Percentiles rank a stretch among this genome's conserved stretches.
Conservation (phyloP, 2,888 invertebrate species). For the Eilema sororculum region DNA sequence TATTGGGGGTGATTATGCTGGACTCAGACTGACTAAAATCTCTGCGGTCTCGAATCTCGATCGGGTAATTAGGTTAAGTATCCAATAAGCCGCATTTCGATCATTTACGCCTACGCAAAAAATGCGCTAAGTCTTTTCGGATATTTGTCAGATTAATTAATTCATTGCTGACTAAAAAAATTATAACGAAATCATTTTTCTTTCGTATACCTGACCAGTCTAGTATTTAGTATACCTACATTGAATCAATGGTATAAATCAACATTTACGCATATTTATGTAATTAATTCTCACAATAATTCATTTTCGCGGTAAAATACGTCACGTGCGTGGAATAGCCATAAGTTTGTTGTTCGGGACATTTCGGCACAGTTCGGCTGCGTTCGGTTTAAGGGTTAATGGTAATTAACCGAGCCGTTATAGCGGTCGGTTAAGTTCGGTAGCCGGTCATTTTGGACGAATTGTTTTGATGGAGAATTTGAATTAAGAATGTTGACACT, state of each 20-base stretch:
- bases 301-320: conserved; percentile 45
- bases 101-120: too few relatives aligned
- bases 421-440: conserved; percentile 18
- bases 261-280: background rate
- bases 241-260: background rate
- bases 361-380: conserved; percentile 38
- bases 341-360: conserved; percentile 57
- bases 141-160: too few relatives aligned
- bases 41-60: too few relatives aligned
- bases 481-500: conserved; percentile 1
- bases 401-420: conserved; percentile 59
- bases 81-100: too few relatives aligned
- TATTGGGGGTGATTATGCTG: too few relatives aligned
- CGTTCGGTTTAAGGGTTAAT: conserved; percentile 59
- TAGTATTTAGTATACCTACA: too few relatives aligned
- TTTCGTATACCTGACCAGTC: too few relatives aligned
- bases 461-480: conserved; percentile 8
- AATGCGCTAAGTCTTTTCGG: too few relatives aligned
- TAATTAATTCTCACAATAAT: conserved; percentile 25
- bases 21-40: too few relatives aligned
- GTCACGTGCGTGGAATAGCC: conserved; percentile 65
- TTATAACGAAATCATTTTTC: too few relatives aligned
- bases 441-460: conserved; percentile 16
- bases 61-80: too few relatives aligned
- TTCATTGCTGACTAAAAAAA: too few relatives aligned